Conservation (phyloP, 2,888 invertebrate genomes). For the Ceriagrion tenellum region DNA sequence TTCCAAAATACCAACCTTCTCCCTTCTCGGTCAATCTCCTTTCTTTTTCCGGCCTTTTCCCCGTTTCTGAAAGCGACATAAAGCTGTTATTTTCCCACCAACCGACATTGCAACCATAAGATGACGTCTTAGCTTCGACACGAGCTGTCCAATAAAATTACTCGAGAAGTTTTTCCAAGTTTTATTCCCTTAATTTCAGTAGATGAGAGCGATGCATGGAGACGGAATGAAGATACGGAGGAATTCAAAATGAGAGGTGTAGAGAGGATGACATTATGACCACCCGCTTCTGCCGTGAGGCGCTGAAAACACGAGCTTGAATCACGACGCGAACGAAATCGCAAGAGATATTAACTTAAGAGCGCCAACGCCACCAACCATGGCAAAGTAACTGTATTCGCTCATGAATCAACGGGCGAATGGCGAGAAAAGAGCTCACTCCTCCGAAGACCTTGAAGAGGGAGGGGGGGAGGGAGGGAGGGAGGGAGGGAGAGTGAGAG, state of each 20-base stretch:
- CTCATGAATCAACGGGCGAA: not conserved
- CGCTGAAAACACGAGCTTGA: not conserved
- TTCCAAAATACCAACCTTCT: no score
- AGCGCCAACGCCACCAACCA: not conserved
- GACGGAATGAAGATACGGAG: not conserved
- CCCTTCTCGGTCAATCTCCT: no score
- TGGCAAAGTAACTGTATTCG: constrained; percentile 23
- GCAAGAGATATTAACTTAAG: not conserved
- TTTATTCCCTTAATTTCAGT: no score
- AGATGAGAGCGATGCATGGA: no score
- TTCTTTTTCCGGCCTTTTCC: no score
- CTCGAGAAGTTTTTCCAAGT: no score
- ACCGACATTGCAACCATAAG: no score
- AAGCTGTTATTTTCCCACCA: no score
- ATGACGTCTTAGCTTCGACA: no score
- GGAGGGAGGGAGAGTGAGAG: not conserved
- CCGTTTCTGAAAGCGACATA: no score
- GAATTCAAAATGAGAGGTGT: not conserved
- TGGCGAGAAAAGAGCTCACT: constrained; percentile 1
- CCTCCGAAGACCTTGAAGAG: constrained; percentile 5
- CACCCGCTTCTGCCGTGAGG: not conserved
- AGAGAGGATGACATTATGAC: not conserved
- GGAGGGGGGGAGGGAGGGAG: not conserved
- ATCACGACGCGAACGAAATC: not conserved
- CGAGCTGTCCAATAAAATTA: no score